Evolutionary conservation across 2,797 vertebrate species (phyloP), one percentile per base, ranked within the genome.

Genomic region (Anguilla anguilla): DNA sequence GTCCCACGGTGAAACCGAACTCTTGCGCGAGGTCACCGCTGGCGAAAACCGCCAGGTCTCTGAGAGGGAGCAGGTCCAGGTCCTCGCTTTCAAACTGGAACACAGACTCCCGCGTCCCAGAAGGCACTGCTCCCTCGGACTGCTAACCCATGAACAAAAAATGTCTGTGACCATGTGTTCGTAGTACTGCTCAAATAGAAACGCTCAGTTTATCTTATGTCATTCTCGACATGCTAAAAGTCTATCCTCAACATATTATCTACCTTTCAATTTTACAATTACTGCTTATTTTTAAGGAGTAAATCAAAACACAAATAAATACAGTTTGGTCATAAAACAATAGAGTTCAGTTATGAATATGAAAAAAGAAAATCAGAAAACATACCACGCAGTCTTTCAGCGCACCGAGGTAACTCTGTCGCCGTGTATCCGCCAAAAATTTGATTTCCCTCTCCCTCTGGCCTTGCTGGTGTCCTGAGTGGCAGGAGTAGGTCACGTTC

Each of bases 1-100:
- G 96, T 87, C 97, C 97, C 0, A 97, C 88, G 22, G 94, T 96
- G 94, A 97, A 97, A 72, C 96, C 96, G 85, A 97, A 97, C 81
- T 95, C 94, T 92, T 95, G 95, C 0, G 91, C 91, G 77, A 91
- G 2, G 0, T 96, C 93, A 0, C 94, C 94, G 28, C 94, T 93
- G 89, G 96, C 96, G 64, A 96, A 95, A 55, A 97, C 92, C 0
- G 96, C 96, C 91, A 97, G 88, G 92, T 97, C 97, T 89, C 97
- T 95, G 89, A 97, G 93, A 43, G 97, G 97, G 89, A 97, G 94
- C 89, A 97, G 94, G 31, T 94, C 89, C 28, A 97, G 95, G 87
- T 97, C 95, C 88, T 94, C 94, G 0, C 95, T 96, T 87, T 94
- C 91, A 91, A 97, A 97, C 89, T 96, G 96, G 91, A 97, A 96